phyloP scores from a whole-genome alignment of 2,888 invertebrate species.

The Rhyacophila evoluta region DNA sequence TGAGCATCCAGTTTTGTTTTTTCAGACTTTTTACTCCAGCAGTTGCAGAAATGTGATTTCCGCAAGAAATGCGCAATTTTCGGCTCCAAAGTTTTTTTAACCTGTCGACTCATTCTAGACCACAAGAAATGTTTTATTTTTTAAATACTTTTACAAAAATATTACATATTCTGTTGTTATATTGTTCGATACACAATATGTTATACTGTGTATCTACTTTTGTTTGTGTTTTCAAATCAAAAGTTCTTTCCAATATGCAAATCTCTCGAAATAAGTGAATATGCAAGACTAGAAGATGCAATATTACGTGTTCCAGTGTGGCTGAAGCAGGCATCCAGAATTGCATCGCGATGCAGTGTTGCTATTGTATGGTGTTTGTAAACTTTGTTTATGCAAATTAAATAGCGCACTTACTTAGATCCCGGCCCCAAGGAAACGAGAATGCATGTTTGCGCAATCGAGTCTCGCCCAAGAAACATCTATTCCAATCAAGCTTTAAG shows the following conservation, averaged over 20 bases:
- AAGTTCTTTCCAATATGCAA: too few relatives aligned
- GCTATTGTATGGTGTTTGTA: conserved; percentile 47
- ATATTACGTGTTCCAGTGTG: not conserved
- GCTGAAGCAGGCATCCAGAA: not conserved
- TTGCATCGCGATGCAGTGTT: not conserved
- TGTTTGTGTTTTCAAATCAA: too few relatives aligned
- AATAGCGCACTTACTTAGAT: conserved; percentile 51
- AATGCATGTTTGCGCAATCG: conserved; percentile 28
- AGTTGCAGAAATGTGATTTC: too few relatives aligned
- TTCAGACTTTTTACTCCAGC: too few relatives aligned
- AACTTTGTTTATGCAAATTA: conserved; percentile 55
- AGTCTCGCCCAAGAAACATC: not conserved
- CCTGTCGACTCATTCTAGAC: too few relatives aligned
- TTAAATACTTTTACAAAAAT: too few relatives aligned
- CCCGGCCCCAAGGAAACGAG: conserved; percentile 23
- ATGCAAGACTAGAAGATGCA: not conserved
- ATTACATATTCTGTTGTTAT: too few relatives aligned
- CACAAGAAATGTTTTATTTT: too few relatives aligned
- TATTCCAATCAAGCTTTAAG: conserved; percentile 25
- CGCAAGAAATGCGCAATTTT: too few relatives aligned
- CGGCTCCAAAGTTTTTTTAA: too few relatives aligned
- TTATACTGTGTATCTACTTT: too few relatives aligned
- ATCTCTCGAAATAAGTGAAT: not conserved
- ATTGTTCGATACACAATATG: too few relatives aligned
- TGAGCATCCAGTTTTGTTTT: not conserved